Evolutionary conservation across 2,888 invertebrate genomes (phyloP).

Genomic region (Gymnocheta viridis): DNA sequence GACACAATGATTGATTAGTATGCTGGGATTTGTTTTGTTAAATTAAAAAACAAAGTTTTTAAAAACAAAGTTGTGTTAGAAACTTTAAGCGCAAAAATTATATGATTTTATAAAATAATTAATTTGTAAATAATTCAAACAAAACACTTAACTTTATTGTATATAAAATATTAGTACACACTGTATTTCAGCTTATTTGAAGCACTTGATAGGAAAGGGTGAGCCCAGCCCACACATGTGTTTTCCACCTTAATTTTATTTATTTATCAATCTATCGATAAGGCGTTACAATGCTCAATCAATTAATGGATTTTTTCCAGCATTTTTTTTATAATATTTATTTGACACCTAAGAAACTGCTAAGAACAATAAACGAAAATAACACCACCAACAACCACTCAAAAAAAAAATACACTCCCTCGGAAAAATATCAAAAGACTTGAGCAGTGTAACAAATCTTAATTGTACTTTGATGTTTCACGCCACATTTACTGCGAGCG

Average conservation of each 20-base stretch:
- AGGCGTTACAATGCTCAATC: conserved; percentile 52
- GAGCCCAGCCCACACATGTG: conserved; percentile 40
- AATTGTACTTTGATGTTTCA: conserved; percentile 63
- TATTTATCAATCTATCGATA: conserved; percentile 29
- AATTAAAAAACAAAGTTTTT: background rate
- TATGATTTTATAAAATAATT: background rate
- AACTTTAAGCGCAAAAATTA: background rate
- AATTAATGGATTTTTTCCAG: conserved; percentile 41
- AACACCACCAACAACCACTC: conserved; percentile 31
- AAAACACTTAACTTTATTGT: background rate
- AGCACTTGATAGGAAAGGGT: background rate
- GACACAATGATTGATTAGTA: conserved; percentile 50
- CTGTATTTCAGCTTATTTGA: background rate
- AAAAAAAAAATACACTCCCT: conserved; percentile 27
- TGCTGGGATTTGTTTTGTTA: background rate
- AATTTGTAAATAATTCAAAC: background rate
- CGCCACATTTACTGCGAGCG: conserved; percentile 44
- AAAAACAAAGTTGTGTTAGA: background rate
- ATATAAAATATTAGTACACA: too few species aligned
- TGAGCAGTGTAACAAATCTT: conserved; percentile 58
- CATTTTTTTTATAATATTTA: conserved; percentile 8
- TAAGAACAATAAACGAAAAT: conserved; percentile 13
- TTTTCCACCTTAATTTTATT: conserved; percentile 43
- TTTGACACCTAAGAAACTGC: conserved; percentile 53
- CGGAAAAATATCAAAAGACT: conserved; percentile 64